Conservation (phyloP, 2,888 invertebrate genomes). For the Dicyrtoma fusca region DNA sequence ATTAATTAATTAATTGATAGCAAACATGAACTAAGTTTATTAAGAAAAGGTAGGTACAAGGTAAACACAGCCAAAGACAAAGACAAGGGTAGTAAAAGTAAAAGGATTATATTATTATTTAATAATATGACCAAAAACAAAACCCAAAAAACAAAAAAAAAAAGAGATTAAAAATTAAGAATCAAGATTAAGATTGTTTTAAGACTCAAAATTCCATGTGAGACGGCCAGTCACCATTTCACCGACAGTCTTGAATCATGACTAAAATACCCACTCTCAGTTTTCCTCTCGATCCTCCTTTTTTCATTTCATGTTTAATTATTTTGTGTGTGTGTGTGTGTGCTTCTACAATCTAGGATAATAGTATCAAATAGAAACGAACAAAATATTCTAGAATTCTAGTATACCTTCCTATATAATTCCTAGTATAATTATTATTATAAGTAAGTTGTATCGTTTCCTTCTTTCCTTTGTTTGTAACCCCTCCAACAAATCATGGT, state of each 20-base stretch:
- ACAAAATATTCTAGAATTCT: neutral
- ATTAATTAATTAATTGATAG: no score
- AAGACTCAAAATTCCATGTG: constrained; percentile 38
- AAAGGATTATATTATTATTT: no score
- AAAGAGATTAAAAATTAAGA: constrained; percentile 18
- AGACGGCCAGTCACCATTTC: neutral
- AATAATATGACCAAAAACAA: no score
- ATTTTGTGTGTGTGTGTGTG: no score
- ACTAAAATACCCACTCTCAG: constrained; percentile 29
- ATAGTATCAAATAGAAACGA: no score
- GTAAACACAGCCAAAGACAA: no score
- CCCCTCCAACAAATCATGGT: neutral
- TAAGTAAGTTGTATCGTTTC: neutral
- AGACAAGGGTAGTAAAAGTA: no score
- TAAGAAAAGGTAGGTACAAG: no score
- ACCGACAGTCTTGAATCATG: constrained; percentile 40
- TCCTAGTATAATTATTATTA: neutral
- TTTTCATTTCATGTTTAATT: neutral
- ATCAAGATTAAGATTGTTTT: constrained; percentile 6
- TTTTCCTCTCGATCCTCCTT: neutral
- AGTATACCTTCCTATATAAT: neutral
- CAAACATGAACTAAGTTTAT: no score
- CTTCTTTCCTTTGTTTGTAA: neutral
- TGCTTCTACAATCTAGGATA: no score
- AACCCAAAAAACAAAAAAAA: neutral